phyloP scores from a whole-genome alignment of 92 coral and sea anemone species.

The Parazoanthus atlanticus region DNA sequence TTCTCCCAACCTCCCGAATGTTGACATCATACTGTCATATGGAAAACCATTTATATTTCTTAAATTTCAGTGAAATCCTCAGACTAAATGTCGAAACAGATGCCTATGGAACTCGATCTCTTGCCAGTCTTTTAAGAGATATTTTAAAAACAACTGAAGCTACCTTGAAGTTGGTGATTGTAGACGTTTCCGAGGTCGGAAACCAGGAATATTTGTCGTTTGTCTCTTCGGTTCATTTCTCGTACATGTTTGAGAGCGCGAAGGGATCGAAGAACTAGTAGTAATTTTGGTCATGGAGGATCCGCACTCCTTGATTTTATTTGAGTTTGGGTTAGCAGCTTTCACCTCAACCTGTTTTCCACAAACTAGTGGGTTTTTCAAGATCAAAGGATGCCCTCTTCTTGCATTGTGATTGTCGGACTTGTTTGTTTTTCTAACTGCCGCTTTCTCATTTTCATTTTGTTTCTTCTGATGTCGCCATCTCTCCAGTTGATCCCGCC shows the following conservation, averaged over 20 bases:
- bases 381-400: neutral
- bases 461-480: conserved; percentile 11
- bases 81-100: too few species aligned
- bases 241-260: neutral
- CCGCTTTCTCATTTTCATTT: neutral
- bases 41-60: too few species aligned
- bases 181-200: neutral
- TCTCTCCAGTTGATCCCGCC: conserved; percentile 18
- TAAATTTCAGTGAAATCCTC: too few species aligned
- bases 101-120: too few species aligned
- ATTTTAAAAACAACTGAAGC: neutral
- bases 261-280: neutral
- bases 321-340: neutral
- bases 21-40: too few species aligned
- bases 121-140: too few species aligned
- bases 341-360: neutral
- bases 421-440: conserved; percentile 14
- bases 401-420: neutral
- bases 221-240: neutral
- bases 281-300: neutral
- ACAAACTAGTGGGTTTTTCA: neutral
- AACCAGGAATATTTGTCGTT: neutral
- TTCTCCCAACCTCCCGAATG: too few species aligned
- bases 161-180: conserved; percentile 13
- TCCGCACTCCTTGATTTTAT: neutral